Percentiles rank a stretch among this genome's conserved stretches.
phyloP scores from a whole-genome alignment of 2,797 vertebrate genomes.

The Clarias platycephalus region DNA sequence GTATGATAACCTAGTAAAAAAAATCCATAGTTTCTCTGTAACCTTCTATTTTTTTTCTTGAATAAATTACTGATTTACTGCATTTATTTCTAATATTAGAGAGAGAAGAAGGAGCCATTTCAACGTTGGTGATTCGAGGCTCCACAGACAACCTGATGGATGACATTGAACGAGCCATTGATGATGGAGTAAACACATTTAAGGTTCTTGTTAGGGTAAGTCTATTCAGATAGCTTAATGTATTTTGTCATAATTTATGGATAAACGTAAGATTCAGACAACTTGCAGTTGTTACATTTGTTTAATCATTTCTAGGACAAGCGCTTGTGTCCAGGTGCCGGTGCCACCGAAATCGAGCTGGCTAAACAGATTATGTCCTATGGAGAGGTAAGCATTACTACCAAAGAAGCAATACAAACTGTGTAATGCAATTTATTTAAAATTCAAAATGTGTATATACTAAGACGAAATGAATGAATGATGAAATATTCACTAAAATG shows the following conservation, averaged over 20 bases:
- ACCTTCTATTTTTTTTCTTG: too few relatives aligned
- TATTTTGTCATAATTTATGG: neutral
- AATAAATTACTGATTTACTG: neutral
- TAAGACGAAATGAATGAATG: too few relatives aligned
- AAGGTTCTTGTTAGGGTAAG: conserved; percentile 94
- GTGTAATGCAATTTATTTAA: neutral
- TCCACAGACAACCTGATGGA: conserved; percentile 98
- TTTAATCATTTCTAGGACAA: conserved; percentile 81
- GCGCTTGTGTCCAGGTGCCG: conserved; percentile 89
- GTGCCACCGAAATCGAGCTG: conserved; percentile 95
- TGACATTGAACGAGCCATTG: conserved; percentile 93
- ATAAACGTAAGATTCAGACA: neutral
- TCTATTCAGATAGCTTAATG: neutral
- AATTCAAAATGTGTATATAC: neutral
- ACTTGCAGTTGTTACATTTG: neutral
- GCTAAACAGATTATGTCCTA: conserved; percentile 92
- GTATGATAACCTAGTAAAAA: neutral
- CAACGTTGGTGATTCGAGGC: conserved; percentile 92
- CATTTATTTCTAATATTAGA: conserved; percentile 70
- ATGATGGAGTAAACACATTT: conserved; percentile 97
- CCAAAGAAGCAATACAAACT: neutral
- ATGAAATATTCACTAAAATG: neutral
- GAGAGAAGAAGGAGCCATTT: conserved; percentile 91
- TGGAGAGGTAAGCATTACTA: conserved; percentile 82
- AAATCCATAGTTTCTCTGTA: neutral